Conservation (phyloP, 2,113 vertebrate species). For the Chionis minor region DNA sequence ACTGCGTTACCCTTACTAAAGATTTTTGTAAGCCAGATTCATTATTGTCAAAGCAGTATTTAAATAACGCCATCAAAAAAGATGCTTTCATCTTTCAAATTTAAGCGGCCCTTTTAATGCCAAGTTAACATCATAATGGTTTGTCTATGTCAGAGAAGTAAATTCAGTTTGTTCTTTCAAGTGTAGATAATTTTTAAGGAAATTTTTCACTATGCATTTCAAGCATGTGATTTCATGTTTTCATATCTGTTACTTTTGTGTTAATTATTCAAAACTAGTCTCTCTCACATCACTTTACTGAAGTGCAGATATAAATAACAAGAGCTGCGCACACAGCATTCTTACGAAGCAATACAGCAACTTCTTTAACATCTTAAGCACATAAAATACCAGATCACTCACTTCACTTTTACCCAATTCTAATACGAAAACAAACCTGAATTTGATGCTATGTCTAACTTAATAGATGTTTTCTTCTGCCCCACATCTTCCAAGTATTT, state of each 20-base stretch:
- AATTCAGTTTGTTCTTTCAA: neutral
- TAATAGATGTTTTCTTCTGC: neutral
- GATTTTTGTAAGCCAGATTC: neutral
- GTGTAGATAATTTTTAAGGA: neutral
- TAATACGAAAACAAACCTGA: neutral
- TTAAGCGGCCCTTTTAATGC: neutral
- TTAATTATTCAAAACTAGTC: constrained; percentile 37
- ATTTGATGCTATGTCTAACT: neutral
- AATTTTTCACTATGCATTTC: neutral
- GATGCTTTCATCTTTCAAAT: constrained; percentile 20
- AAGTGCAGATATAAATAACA: neutral
- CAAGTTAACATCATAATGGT: constrained; percentile 24
- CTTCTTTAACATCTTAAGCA: neutral
- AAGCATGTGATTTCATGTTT: neutral
- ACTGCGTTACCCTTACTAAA: neutral
- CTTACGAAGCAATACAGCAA: neutral
- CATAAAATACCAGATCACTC: neutral
- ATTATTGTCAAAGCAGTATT: neutral
- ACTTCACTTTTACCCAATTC: neutral
- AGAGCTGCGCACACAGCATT: neutral
- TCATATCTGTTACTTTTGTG: neutral
- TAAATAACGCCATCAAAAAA: neutral
- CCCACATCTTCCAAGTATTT: neutral
- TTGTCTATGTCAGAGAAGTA: neutral
- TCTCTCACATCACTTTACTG: neutral